Evolutionary conservation across 2,113 vertebrate species (phyloP).

Genomic region (Leptocoma aspasia): DNA sequence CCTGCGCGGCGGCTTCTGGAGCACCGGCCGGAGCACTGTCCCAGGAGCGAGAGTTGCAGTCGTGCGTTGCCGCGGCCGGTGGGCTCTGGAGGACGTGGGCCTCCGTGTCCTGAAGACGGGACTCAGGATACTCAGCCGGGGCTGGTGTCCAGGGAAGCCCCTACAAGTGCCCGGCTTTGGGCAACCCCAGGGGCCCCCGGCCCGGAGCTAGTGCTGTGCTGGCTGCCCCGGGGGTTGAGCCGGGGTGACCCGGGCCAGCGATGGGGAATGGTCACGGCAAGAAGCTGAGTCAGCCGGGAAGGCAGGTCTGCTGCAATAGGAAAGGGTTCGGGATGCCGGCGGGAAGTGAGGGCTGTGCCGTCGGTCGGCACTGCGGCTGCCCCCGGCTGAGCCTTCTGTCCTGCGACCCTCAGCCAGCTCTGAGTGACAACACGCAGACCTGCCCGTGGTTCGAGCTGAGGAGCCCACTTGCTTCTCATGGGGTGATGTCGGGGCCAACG

Average conservation of each 20-base stretch:
- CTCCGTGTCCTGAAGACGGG: neutral
- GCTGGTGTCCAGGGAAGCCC: neutral
- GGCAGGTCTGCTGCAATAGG: neutral
- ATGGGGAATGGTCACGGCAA: neutral
- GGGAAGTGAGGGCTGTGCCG: neutral
- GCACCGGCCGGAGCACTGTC: rapidly evolving
- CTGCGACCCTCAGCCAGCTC: neutral
- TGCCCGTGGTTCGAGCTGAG: neutral
- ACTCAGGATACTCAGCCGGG: neutral
- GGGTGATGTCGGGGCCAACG: rapidly evolving
- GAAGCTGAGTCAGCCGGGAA: conserved; percentile 33
- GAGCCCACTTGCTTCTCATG: neutral
- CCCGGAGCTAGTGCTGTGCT: neutral
- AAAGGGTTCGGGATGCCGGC: neutral
- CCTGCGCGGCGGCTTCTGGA: neutral
- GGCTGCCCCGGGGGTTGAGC: neutral
- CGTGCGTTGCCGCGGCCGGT: neutral
- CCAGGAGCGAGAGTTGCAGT: neutral
- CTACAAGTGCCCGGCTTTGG: neutral
- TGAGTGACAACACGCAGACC: rapidly evolving
- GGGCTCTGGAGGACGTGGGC: neutral
- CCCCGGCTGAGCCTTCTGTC: neutral
- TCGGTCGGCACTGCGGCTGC: neutral
- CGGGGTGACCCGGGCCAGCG: no score
- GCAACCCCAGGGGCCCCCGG: neutral